A percentile compares a stretch with the other conserved stretches of the same genome.
Evolutionary conservation across 2,113 vertebrate genomes (phyloP).

Genomic region (Cacatua alba): DNA sequence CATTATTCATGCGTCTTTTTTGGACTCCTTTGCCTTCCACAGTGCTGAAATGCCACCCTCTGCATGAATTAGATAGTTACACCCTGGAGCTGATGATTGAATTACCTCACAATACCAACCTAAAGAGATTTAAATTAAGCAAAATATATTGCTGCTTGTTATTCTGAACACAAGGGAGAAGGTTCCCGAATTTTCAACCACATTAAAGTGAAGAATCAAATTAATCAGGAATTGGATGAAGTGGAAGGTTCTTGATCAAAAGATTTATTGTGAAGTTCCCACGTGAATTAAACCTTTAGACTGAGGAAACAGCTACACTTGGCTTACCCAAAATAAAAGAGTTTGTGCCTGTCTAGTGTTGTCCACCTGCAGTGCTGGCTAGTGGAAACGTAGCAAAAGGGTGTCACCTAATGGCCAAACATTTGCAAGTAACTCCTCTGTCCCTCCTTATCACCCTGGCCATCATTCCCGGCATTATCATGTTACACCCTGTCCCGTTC

Average conservation of each 20-base stretch:
- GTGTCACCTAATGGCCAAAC: constrained; percentile 54
- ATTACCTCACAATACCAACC: neutral
- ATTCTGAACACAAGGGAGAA: neutral
- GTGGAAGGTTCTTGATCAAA: neutral
- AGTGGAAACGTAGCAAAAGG: constrained; percentile 1
- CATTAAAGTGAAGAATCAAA: neutral
- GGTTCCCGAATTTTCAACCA: neutral
- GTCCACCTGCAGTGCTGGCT: neutral
- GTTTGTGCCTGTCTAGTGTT: neutral
- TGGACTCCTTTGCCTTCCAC: neutral
- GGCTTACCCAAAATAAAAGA: neutral
- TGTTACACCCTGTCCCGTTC: neutral
- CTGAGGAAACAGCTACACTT: neutral
- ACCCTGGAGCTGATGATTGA: neutral
- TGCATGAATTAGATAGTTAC: neutral
- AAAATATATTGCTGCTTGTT: neutral
- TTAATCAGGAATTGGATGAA: constrained; percentile 32
- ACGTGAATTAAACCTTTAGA: neutral
- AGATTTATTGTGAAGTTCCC: neutral
- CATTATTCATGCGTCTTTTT: neutral
- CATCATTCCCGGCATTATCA: neutral
- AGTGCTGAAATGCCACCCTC: constrained; percentile 8
- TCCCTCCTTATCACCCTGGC: neutral
- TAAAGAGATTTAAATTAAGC: neutral
- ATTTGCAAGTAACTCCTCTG: neutral